Evolutionary conservation across 2,113 vertebrate species (phyloP), one percentile per base, ranked within the genome.

Genomic region (Bambusicola thoracicus): DNA sequence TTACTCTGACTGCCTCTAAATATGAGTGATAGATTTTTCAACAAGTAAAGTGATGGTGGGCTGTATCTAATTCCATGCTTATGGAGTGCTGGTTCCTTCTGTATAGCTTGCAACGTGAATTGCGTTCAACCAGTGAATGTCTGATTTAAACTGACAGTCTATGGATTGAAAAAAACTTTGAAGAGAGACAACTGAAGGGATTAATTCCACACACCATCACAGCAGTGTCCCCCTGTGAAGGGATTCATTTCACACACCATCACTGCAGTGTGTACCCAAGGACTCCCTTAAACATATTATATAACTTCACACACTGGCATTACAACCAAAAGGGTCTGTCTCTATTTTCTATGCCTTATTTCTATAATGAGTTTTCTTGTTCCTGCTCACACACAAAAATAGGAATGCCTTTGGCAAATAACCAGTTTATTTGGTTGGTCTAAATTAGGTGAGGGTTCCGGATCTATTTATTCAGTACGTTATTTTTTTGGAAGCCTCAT

Each of bases 1-100:
- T 93, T 78, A 65, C 85, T 90, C 51, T 27, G 75, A 29, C 18
- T 83, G 22, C 61, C 89, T 87, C 55, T 84, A 79, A 90, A 92
- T 81, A 92, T 1, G 2, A 25, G 9, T 59, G 25, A 62, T 53
- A 81, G 48, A 51, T 89, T 94, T 91, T 88, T 25, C 38, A 75
- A 67, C 34, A 77, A 43, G 27, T 30, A 67, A 56, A 81, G 34
- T 65, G 38, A 85, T 38, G 21, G 76, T 79, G n/a, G 29, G 11
- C n/a, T 89, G 13, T 73, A 58, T 59, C 36, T 5, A 34, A 51
- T 67, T 81, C 36, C 21, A 19, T 49, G 24, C 70, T 86, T 84
- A 32, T 24, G 61, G 69, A 63, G 32, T 61, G 65, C 16, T 65
- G 24, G 25, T 88, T 91, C 24, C 16, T 91, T 90, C 48, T 67